Evolutionary conservation across 2,888 invertebrate species (phyloP), one percentile per base, ranked within the genome.

Genomic region (Drosophila seclusa): DNA sequence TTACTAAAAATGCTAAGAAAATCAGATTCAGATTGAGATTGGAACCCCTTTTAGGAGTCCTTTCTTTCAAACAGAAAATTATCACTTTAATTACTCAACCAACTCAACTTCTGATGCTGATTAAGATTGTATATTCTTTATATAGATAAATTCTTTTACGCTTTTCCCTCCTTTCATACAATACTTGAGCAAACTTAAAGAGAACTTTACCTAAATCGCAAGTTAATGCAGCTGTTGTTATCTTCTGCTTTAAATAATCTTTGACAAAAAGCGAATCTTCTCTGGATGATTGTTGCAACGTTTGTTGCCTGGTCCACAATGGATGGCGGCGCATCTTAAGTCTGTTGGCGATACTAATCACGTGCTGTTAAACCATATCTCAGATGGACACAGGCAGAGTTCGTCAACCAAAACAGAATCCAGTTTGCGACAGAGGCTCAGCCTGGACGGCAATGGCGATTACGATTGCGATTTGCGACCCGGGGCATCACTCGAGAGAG

Each of bases 341-440:
- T 29, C 76, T 58, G 45, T n/a, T 71, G 49, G 58, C 53, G 77
- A 80, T 76, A 36, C 81, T 78, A 72, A 78, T 78, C 81, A 55
- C 61, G 50, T 59, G 64, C 68, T 65, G 77, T 55, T 62, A 72
- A 72, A 67, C 73, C 82, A 73, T 73, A 81, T 81, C 81, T 62
- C 24, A 24, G 68, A 78, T 63, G 72, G 70, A 54, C 62, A 63
- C 27, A n/a, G 63, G 45, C 48, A 69, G 59, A n/a, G 68, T 27
- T 57, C 27, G 16, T 38, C 32, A 18, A 29, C 31, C 48, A 53
- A 71, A 76, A 66, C 42, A n/a, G 57, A 78, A 74, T 74, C 61
- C 68, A 68, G 78, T 73, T 76, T 73, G 50, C 40, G 42, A 42
- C 63, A 59, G 21, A 45, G 32, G 52, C 57, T 8, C 53, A 32